phyloP scores from a whole-genome alignment of 2,797 vertebrate species.

The Threskiornis aethiopicus region DNA sequence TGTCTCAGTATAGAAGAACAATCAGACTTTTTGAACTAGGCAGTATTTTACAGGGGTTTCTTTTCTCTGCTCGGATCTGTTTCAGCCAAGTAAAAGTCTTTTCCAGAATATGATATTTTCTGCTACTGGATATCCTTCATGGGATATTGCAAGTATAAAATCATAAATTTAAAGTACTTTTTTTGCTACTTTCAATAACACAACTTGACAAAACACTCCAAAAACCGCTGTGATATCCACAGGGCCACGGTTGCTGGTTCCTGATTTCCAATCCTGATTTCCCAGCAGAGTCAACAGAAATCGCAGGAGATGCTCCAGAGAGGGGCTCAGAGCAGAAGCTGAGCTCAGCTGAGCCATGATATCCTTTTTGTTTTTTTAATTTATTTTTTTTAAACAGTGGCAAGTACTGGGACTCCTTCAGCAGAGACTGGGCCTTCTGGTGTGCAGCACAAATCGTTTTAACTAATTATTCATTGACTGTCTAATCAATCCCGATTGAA shows the following conservation, averaged over 20 bases:
- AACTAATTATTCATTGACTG: not conserved
- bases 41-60: not conserved
- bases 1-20: not conserved
- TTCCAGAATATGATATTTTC: not conserved
- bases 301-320: rapidly evolving
- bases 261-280: not conserved
- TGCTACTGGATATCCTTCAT: not conserved
- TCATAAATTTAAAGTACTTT: not conserved
- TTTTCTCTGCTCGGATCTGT: not conserved
- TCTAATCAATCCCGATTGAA: not conserved
- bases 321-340: not conserved
- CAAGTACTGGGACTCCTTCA: not conserved
- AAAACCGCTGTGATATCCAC: no score
- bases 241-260: not conserved
- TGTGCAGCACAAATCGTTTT: not conserved
- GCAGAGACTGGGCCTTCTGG: not conserved
- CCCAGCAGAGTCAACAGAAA: not conserved
- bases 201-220: not conserved
- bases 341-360: not conserved
- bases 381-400: not conserved
- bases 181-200: not conserved
- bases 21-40: not conserved
- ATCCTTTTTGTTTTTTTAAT: not conserved
- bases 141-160: not conserved
- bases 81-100: not conserved